Base-by-base conservation (phyloP, 2,888 invertebrate species). In the Strigamia maritima region DNA sequence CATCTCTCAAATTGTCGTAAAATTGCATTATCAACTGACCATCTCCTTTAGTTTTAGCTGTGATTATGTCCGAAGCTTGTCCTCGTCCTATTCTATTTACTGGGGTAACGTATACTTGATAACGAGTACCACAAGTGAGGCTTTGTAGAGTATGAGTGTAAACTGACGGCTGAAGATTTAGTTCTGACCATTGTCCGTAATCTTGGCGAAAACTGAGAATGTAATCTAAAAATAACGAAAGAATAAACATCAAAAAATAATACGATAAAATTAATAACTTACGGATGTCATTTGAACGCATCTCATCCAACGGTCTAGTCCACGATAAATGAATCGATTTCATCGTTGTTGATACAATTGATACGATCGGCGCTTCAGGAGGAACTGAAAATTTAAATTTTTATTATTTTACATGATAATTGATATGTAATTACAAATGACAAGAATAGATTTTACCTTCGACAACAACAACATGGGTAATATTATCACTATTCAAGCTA, bases 161-260 rank as follows among this genome's bases (percentile, higher is more conserved):
- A 7, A 92, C 91, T 81, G 93, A 91, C 8, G 94, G 92, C 82
- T 93, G 92, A 79, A 95, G 92, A 85, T 94, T 94, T 80, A 94
- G 87, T 85, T 95, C 95, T 85, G 95, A 94, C 95, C 95, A 95
- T 84, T 95, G 95, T 0, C 95, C 95, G 83, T 93, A 93, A 83
- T 94, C 94, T 16, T 94, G 89, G 85, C 94, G 94, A 86, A 94
- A 95, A 88, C 94, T 94, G 81, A 95, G 93, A 6, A 94, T 93
- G 86, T 94, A 95, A 44, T 94, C 94, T 89, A 85, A 35, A 38
- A 75, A 38, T 24, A 24, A 76, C 76, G 0, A 79, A 70, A 40
- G 12, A 24, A 8, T 14, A 38, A 35, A 75, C 10, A 31, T 22
- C 26, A 38, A 3, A 19, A 70, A 28, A 14, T 28, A 65, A 65